phyloP scores from a whole-genome alignment of 2,113 vertebrate genomes.

The Centropus unirufus region DNA sequence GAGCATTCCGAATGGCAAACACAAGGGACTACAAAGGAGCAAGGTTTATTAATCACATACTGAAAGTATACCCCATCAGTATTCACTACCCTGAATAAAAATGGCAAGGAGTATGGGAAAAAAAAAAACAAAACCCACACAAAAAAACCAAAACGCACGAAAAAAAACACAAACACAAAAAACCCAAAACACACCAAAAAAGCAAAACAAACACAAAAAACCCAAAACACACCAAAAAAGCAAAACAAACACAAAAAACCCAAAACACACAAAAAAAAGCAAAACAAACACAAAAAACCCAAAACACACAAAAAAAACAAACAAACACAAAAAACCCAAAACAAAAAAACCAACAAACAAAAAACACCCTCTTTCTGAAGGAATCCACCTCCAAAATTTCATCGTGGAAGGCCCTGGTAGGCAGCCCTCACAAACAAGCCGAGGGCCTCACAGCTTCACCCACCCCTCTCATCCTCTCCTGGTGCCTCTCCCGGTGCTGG shows the following conservation, averaged over 20 bases:
- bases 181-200: no score
- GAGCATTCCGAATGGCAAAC: fast-evolving
- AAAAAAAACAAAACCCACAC: no score
- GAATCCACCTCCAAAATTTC: not conserved
- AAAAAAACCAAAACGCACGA: no score
- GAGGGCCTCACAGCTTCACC: not conserved
- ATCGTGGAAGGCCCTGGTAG: not conserved
- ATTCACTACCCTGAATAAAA: not conserved
- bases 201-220: no score
- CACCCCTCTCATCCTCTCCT: fast-evolving
- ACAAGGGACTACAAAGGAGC: not conserved
- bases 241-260: no score
- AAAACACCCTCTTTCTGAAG: not conserved
- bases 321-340: no score
- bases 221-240: no score
- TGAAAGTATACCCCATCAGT: not conserved
- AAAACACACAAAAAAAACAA: no score
- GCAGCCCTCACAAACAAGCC: not conserved
- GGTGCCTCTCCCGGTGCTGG: fast-evolving
- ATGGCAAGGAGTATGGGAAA: not conserved
- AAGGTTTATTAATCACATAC: fast-evolving
- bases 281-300: no score
- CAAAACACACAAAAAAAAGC: no score
- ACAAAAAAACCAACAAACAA: no score
- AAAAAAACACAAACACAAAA: no score